Base-by-base conservation (phyloP, 2,797 vertebrate genomes). In the Salmo trutta region DNA sequence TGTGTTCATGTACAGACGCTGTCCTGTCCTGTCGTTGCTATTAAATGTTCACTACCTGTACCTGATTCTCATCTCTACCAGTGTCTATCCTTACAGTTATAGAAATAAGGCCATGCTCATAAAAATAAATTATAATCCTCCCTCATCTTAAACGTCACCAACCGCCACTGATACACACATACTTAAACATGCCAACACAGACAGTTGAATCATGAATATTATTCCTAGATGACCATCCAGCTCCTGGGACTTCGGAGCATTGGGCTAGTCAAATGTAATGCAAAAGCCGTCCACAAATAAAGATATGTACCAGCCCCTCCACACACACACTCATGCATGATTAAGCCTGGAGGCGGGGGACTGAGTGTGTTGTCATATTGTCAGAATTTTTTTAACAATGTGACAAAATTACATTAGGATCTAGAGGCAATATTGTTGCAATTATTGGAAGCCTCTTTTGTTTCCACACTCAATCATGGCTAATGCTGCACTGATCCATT, bases 401-500 rank as follows among this genome's bases (percentile, higher is more conserved):
- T 90, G 86, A 87, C 88, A 91, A 92, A 93, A 94, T 94, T 89
- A 87, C 88, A 92, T 94, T 93, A 93, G 86, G 90, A 93, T 93
- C 92, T 89, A 91, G 83, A 90, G 81, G 93, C 91, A 90, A 93
- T 93, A 90, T 91, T 93, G 90, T 92, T 90, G 88, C 91, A 93
- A 92, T 93, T 93, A 94, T 91, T 91, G 87, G 87, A 90, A 88
- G 86, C 82, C 79, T 76, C 86, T 71, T 29, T 5, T 36, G 41
- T 24, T 52, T 85, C 82, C 82, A 82, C 68, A 76, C 88, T 94
- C 92, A 93, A 92, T 94, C 94, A 93, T 93, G 87, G 86, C 94
- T 94, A 94, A 94, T 94, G 90, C 93, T 80, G 89, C 91, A 87
- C 88, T 94, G 92, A 94, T 95, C 93, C 92, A 90, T 88, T 93